phyloP scores from a whole-genome alignment of 2,888 invertebrate species.

The Tridacna gigas region DNA sequence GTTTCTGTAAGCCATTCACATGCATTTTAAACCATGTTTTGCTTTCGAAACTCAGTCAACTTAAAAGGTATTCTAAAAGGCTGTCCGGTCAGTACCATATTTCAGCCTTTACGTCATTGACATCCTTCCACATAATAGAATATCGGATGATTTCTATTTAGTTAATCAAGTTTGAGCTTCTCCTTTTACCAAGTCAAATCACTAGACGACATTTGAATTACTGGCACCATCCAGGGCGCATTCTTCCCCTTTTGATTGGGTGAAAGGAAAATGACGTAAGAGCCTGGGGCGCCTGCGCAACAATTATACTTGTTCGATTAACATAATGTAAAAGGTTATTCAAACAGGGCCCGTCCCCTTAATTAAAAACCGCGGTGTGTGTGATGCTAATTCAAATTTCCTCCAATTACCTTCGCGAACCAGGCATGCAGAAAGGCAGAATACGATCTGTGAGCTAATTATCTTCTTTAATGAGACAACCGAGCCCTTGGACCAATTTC shows the following conservation, averaged over 20 bases:
- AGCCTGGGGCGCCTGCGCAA: slow-evolving; percentile 25
- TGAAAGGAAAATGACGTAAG: slow-evolving; percentile 23
- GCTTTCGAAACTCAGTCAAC: too few relatives aligned
- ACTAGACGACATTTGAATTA: background rate
- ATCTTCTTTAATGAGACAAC: slow-evolving; percentile 31
- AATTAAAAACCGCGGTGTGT: slow-evolving; percentile 43
- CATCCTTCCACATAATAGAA: too few relatives aligned
- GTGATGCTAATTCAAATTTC: slow-evolving; percentile 35
- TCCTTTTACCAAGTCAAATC: too few relatives aligned
- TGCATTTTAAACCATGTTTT: too few relatives aligned
- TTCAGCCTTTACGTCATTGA: too few relatives aligned
- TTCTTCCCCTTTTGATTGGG: background rate
- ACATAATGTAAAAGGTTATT: slow-evolving; percentile 31
- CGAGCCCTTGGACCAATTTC: background rate
- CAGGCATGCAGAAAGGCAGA: slow-evolving; percentile 34
- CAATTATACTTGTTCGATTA: slow-evolving; percentile 50
- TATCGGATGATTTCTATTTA: too few relatives aligned
- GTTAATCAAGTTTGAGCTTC: too few relatives aligned
- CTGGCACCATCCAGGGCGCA: slow-evolving; percentile 14
- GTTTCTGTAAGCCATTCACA: too few relatives aligned
- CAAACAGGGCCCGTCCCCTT: slow-evolving; percentile 25
- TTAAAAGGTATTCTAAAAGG: too few relatives aligned
- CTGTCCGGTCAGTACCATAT: too few relatives aligned
- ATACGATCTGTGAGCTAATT: slow-evolving; percentile 42
- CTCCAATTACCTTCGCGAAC: slow-evolving; percentile 36